Base-by-base conservation (phyloP, 2,113 vertebrate species). In the Apodemus sylvaticus region DNA sequence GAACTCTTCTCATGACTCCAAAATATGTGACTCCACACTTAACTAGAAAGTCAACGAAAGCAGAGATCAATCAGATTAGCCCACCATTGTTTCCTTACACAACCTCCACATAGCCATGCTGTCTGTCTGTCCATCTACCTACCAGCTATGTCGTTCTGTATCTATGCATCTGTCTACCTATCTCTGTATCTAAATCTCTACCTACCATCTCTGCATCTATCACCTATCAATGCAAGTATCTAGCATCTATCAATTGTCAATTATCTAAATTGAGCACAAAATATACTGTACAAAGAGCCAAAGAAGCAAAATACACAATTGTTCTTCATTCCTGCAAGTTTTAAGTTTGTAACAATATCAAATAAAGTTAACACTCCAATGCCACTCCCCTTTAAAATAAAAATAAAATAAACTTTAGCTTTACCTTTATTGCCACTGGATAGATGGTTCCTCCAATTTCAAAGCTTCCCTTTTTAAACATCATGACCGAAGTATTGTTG, bases 391-490 rank as follows among this genome's bases (percentile, higher is more conserved):
- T 16, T 79, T 86, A 68, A 68, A 68, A 68, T 7, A 39, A 4
- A 82, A 64, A 85, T 36, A 66, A 66, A 31, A 12, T 3, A 26
- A 83, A 42, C 36, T 24, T 55, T 39, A 31, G 31, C 14, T 78
- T 99, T 99, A 99, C 99, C 99, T 99, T 99, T 96, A 99, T 99
- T 60, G 99, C 99, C 74, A 99, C 99, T 7, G 99, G 99, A 94
- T 99, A 98, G 81, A 99, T 99, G 0, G 98, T 99, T 12, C 99
- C 99, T 98, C 99, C 99, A 10, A 99, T 99, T 98, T 99, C 99
- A 98, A 99, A 99, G 98, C 99, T 99, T 95, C 99, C 99, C 89
- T 99, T 99, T 98, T 99, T 99, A 96, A 99, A 99, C 99, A 99
- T 99, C 99, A 99, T 99, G 94, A 99, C 99, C 0, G 99, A 99